These are phyloP conservation scores for Agrochola macilenta DNA, from an alignment of 2,888 invertebrate species.

Conservation along the genomic window DNA sequence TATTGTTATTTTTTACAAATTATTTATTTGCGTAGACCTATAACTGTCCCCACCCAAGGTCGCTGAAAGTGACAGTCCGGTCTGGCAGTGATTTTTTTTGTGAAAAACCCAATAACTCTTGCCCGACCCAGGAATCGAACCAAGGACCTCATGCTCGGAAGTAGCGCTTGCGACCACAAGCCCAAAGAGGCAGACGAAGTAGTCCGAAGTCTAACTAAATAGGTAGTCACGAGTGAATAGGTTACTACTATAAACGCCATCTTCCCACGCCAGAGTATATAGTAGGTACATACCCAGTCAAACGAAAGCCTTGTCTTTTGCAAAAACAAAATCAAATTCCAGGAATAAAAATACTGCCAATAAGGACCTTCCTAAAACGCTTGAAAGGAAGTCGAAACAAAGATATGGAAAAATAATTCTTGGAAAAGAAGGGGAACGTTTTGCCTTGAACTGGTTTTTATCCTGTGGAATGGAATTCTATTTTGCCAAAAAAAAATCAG, in stretches of 20 bases:
- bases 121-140: neutral
- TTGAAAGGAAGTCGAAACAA: neutral
- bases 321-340: neutral
- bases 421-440: neutral
- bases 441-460: neutral
- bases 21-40: no score
- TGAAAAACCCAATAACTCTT: neutral
- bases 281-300: neutral
- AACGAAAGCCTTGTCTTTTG: neutral
- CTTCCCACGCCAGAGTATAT: neutral
- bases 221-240: neutral
- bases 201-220: neutral
- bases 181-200: neutral
- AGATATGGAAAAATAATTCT: neutral
- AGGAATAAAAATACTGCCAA: neutral
- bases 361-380: neutral
- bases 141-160: no score
- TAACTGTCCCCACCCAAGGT: no score
- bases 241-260: neutral
- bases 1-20: no score
- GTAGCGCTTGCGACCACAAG: neutral
- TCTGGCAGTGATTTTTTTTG: no score
- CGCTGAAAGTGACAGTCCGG: no score
- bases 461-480: neutral
- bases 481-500: neutral